Evolutionary conservation across 2,797 vertebrate species (phyloP).

Genomic region (Serranus cabrilla): DNA sequence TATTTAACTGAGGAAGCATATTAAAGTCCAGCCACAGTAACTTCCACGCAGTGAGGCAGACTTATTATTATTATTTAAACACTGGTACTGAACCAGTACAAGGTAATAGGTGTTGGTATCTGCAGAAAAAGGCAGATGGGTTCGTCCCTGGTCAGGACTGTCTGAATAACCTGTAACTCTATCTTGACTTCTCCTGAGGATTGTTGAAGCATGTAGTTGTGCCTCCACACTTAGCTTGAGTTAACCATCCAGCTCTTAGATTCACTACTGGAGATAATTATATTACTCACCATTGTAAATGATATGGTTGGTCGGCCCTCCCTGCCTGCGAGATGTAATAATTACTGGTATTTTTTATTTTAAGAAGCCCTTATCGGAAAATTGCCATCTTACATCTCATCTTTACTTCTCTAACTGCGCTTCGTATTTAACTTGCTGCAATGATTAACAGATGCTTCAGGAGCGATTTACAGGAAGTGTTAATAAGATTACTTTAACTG

Average conservation of each 20-base stretch:
- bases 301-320: conserved; percentile 29
- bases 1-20: too few relatives aligned
- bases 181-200: conserved; percentile 5
- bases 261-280: conserved; percentile 50
- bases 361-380: conserved; percentile 23
- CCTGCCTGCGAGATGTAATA: conserved; percentile 28
- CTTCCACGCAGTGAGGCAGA: too few relatives aligned
- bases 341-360: conserved; percentile 38
- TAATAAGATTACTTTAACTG: background rate
- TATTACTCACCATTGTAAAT: conserved; percentile 49
- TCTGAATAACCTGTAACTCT: background rate
- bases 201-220: conserved; percentile 9
- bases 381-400: conserved; percentile 7
- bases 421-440: conserved; percentile 10
- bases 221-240: background rate
- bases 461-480: background rate
- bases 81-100: too few relatives aligned
- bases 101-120: too few relatives aligned
- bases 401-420: background rate
- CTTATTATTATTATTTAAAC: too few relatives aligned
- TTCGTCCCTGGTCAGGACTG: too few relatives aligned
- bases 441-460: background rate
- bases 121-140: too few relatives aligned
- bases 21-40: too few relatives aligned
- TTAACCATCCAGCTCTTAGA: conserved; percentile 27